phyloP scores from a whole-genome alignment of 2,888 invertebrate species.

The Apamea sordens region DNA sequence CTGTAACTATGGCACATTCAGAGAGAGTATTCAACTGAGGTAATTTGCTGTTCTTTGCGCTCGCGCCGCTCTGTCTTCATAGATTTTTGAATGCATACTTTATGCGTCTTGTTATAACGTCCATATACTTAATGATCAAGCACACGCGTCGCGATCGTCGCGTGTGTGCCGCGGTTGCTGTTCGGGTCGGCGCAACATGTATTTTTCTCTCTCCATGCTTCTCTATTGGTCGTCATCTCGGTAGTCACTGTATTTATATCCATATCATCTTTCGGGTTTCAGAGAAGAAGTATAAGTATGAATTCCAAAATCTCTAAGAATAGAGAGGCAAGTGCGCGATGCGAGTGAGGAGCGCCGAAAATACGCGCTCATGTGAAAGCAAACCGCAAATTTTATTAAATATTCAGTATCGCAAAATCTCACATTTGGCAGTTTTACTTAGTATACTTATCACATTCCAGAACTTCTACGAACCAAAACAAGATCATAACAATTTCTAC shows the following conservation, averaged over 20 bases:
- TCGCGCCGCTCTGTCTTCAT: neutral
- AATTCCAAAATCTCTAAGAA: neutral
- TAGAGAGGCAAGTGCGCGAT: too few relatives aligned
- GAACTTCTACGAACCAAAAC: slow-evolving; percentile 18
- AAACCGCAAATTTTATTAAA: neutral
- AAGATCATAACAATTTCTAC: slow-evolving; percentile 28
- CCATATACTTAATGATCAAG: neutral
- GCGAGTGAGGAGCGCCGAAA: neutral
- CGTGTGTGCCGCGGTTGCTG: neutral
- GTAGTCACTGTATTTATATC: too few relatives aligned
- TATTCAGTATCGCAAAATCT: neutral
- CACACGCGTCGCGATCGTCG: too few relatives aligned
- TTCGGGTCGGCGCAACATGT: too few relatives aligned
- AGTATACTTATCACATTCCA: neutral
- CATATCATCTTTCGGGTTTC: too few relatives aligned
- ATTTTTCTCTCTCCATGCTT: too few relatives aligned
- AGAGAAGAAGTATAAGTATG: neutral
- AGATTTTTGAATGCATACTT: neutral
- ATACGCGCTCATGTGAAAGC: neutral
- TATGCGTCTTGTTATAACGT: neutral
- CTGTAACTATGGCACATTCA: neutral
- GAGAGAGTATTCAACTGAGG: neutral
- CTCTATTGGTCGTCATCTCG: too few relatives aligned
- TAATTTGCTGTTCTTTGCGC: neutral
- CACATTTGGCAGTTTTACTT: neutral